Base-by-base conservation (phyloP, 1,140 invertebrate genomes). In the Leptopilina clavipes region DNA sequence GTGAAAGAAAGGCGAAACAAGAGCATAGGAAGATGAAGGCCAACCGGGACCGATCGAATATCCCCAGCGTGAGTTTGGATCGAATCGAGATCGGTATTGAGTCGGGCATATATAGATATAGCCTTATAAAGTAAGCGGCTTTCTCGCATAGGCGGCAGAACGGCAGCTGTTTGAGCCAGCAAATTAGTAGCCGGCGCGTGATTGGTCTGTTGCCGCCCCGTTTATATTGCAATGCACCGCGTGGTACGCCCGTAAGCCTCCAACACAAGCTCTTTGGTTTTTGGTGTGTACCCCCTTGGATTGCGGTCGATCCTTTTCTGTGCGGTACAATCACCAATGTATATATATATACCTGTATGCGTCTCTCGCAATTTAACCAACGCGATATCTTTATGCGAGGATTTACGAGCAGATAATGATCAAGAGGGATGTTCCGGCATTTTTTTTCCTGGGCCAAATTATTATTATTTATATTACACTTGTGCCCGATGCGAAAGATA, bases 341-440 rank as follows among this genome's bases (percentile, higher is more conserved):
- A n/a, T n/a, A n/a, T n/a, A n/a, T n/a, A n/a, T n/a, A n/a, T 81
- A 79, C 78, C 79, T 83, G 77, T 79, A 1, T 74, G 75, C 79
- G 77, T 73, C 80, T 65, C 82, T 89, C 84, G 85, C 87, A 90
- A 90, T 90, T 90, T 90, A 87, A 86, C 87, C 86, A 5, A n/a
- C 25, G 83, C 89, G 87, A 90, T 90, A 90, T 90, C 89, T 90
- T 90, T 89, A 90, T 88, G 82, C 84, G 48, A 73, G 82, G 84
- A 90, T 90, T 90, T 90, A 90, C 83, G 89, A 89, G 84, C 86
- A 87, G 89, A 90, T 90, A 90, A 90, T 90, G 86, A 90, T 89
- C 89, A 8, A 9, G 81, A 82, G 86, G 89, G 89, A 87, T 89
- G 88, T 89, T 90, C 88, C 86, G 86, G 83, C 83, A 86, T 86